Conservation (phyloP, 2,113 vertebrate genomes). For the Mastomys coucha region DNA sequence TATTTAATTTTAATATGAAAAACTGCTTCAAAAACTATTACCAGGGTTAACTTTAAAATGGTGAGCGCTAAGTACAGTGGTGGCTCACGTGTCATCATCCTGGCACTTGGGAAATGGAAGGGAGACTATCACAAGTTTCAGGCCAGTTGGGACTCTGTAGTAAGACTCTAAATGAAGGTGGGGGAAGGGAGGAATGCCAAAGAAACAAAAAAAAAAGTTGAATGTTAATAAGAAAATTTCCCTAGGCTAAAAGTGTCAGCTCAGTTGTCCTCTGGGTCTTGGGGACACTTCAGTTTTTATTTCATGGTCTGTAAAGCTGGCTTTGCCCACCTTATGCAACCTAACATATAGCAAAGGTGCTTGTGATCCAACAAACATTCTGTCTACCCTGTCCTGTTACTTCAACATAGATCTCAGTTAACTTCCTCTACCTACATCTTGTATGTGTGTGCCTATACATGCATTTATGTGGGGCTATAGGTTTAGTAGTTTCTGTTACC, state of each 20-base stretch:
- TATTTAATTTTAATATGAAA: conserved; percentile 37
- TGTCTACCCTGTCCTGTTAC: neutral
- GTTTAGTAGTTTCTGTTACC: neutral
- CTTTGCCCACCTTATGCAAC: neutral
- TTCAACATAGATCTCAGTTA: conserved; percentile 27
- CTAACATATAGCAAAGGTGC: neutral
- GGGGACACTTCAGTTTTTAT: neutral
- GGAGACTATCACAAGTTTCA: neutral
- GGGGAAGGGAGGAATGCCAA: too few species aligned
- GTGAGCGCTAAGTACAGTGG: neutral
- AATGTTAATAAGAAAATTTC: neutral
- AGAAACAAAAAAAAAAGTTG: neutral
- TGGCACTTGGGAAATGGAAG: neutral
- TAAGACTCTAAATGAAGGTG: neutral
- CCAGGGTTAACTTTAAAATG: conserved; percentile 30
- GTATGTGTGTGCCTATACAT: neutral
- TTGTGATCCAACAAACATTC: neutral
- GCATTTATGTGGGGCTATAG: neutral
- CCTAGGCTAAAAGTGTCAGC: neutral
- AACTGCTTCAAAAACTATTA: neutral
- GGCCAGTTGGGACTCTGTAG: neutral
- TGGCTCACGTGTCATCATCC: neutral
- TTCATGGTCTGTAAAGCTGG: neutral
- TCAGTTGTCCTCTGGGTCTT: neutral
- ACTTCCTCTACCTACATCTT: neutral